These are phyloP conservation scores for Pygathrix nemaeus DNA, from an alignment of 2,113 vertebrate species.

Conservation along the genomic window DNA sequence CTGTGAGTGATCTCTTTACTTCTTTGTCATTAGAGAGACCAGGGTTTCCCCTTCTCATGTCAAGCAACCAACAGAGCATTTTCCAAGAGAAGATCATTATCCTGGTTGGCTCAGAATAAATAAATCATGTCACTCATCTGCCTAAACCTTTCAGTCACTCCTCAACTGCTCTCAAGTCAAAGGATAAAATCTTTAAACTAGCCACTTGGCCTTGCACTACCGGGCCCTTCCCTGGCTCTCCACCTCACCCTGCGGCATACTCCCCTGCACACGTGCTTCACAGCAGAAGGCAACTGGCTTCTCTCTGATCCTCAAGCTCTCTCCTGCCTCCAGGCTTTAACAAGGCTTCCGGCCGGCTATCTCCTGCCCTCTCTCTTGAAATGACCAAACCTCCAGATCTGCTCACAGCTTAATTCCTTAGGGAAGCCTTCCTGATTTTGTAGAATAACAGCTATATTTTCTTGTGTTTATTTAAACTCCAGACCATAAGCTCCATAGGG, in stretches of 20 bases:
- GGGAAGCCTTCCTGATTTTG: background rate
- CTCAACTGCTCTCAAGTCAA: background rate
- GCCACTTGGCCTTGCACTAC: background rate
- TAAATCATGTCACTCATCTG: background rate
- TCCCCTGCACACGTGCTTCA: background rate
- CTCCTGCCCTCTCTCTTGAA: background rate
- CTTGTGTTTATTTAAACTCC: conserved; percentile 1
- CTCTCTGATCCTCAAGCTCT: background rate
- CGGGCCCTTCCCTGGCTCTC: background rate
- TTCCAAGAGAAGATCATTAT: background rate
- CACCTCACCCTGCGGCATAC: background rate
- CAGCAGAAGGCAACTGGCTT: background rate
- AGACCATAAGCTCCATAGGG: background rate
- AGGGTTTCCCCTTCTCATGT: background rate
- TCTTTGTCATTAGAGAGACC: background rate
- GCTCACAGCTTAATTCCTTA: conserved; percentile 1
- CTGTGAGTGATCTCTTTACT: background rate
- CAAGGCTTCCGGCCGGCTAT: background rate
- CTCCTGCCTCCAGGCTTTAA: background rate
- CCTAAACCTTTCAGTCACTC: background rate
- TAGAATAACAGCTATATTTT: background rate
- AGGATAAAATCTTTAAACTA: background rate
- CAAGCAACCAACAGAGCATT: background rate
- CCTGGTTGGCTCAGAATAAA: background rate
- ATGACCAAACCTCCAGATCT: background rate